These are phyloP conservation scores for Sylvicola cinctus DNA, from an alignment of 2,888 invertebrate species.

Conservation along the genomic window DNA sequence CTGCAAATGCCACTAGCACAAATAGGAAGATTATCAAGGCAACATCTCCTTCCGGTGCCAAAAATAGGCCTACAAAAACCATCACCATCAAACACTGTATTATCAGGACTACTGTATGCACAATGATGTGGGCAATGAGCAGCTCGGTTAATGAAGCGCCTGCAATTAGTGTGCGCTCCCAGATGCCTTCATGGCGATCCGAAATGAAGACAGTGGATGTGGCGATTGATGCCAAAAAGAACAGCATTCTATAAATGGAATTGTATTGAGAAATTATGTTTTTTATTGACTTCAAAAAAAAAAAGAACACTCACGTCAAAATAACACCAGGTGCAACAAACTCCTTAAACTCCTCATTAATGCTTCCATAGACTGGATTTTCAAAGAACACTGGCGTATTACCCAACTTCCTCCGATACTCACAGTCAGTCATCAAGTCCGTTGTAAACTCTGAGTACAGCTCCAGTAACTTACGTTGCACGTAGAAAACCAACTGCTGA, in stretches of 20 bases:
- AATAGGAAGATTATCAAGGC: constrained; percentile 36
- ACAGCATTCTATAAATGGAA: constrained; percentile 43
- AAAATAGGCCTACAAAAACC: constrained; percentile 23
- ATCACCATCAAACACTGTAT: constrained; percentile 38
- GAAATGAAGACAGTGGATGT: constrained; percentile 65
- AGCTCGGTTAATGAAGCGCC: constrained; percentile 39
- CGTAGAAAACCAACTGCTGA: constrained; percentile 57
- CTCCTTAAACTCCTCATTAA: constrained; percentile 46
- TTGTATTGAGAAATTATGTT: not conserved
- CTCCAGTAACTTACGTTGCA: constrained; percentile 46
- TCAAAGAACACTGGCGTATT: constrained; percentile 43
- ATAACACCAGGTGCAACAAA: constrained; percentile 75
- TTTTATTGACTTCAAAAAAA: not conserved
- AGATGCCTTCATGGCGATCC: constrained; percentile 63
- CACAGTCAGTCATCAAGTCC: constrained; percentile 40
- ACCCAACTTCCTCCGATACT: constrained; percentile 32
- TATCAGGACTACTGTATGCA: constrained; percentile 52
- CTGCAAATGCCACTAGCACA: constrained; percentile 54
- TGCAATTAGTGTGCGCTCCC: constrained; percentile 72
- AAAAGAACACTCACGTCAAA: constrained; percentile 40
- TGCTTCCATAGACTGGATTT: constrained; percentile 45
- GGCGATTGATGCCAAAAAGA: constrained; percentile 66
- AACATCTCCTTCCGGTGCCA: constrained; percentile 10
- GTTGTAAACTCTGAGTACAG: constrained; percentile 46
- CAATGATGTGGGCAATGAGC: constrained; percentile 54